Evolutionary conservation across 2,797 vertebrate genomes (phyloP).

Genomic region (Megaceryle alcyon): DNA sequence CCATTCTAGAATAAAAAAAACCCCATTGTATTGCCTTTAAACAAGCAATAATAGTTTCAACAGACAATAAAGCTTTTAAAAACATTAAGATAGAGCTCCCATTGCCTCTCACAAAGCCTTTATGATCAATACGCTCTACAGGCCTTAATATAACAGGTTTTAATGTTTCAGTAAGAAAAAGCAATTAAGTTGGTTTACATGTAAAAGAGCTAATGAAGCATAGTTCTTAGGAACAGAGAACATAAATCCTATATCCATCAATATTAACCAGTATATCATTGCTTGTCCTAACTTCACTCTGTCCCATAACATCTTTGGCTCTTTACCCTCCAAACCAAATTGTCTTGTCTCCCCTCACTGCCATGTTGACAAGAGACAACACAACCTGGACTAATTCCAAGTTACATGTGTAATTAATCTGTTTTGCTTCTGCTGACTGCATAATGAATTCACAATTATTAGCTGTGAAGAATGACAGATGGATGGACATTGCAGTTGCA

Average conservation of each 20-base stretch:
- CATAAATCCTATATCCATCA: not conserved
- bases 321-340: not conserved
- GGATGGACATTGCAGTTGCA: conserved; percentile 23
- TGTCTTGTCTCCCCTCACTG: not conserved
- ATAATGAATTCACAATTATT: conserved; percentile 31
- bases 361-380: not conserved
- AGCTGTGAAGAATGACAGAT: conserved; percentile 57
- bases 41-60: not conserved
- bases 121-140: not conserved
- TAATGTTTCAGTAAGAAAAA: not conserved
- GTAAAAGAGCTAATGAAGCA: not conserved
- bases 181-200: not conserved
- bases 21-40: not conserved
- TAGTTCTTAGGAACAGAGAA: not conserved
- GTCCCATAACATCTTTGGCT: not conserved
- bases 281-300: not conserved
- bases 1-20: conserved; percentile 74
- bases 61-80: not conserved
- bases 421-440: conserved; percentile 20
- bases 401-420: conserved; percentile 40
- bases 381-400: conserved; percentile 26
- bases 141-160: not conserved
- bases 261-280: not conserved
- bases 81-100: not conserved
- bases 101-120: not conserved